Evolutionary conservation across 92 coral and sea anemone genomes (phyloP), one percentile per base, ranked within the genome.

Genomic region (Parazoanthus darwini): DNA sequence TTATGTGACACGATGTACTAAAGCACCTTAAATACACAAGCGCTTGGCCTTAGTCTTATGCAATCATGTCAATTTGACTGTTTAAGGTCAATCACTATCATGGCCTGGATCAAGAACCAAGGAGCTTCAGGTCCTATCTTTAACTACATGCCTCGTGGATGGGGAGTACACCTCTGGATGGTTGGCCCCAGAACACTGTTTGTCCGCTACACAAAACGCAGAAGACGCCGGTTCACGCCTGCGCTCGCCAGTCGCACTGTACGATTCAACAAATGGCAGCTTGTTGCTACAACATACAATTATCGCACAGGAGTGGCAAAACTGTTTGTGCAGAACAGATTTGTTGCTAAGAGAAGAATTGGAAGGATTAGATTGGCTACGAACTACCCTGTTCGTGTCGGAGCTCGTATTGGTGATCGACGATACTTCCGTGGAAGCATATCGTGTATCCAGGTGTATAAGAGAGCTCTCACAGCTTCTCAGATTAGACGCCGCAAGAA

Each of bases 131-230:
- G 96, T 1, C 94, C 92, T 1, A 92, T 92, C 51, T 82, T 94
- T 37, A 89, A 89, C 90, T 94, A 91, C 85, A 92, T 56, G 82
- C 94, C 93, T 16, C 89, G 85, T 56, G 96, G 94, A 9, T 92
- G 96, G 92, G 96, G 96, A 10, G 96, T 94, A 5, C 94, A 88
- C 79, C 56, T 94, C 68, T 92, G 96, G 96, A 90, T 94, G 94
- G 79, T 76, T 22, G 81, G 90, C 8, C 93, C 85, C 4, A 68
- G 85, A 16, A 92, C 94, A n/a, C 81, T 94, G 63, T 90, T 92
- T 70, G 94, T 83, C 0, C 96, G 96, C 20, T 94, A 90, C 82
- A 85, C 88, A 33, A 87, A 91, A 46, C 94, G 93, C 25, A 51
- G 66, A n/a, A 46, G 90, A 56, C 90, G 89, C 7, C 74, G 43